Conservation (phyloP, 2,113 vertebrate genomes). For the Tachycineta bicolor region DNA sequence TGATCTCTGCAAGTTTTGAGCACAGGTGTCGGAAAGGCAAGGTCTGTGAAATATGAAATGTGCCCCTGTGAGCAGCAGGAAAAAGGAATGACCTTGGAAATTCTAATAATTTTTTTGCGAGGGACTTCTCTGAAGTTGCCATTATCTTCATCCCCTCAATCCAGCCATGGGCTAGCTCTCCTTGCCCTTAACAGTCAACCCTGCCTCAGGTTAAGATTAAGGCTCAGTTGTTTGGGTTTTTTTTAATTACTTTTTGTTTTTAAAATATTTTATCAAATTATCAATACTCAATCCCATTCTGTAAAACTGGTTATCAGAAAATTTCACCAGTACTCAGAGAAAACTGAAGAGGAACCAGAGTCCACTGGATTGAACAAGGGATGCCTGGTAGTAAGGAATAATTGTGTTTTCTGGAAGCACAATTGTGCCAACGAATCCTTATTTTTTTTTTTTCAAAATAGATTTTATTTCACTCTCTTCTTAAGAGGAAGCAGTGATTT, state of each 20-base stretch:
- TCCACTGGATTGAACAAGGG: neutral
- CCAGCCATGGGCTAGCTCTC: accelerated
- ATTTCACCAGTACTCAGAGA: neutral
- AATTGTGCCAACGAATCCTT: neutral
- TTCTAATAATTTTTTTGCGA: neutral
- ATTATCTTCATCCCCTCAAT: neutral
- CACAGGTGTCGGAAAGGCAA: neutral
- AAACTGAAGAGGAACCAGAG: accelerated
- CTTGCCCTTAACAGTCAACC: neutral
- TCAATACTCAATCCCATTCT: neutral
- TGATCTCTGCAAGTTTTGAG: neutral
- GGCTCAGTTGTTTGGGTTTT: neutral
- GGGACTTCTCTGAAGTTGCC: neutral
- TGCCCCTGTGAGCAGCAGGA: neutral
- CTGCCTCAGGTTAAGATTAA: neutral
- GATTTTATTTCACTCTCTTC: neutral
- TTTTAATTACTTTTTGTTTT: neutral
- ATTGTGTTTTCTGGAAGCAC: neutral
- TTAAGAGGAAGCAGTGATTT: neutral
- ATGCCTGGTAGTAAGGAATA: neutral
- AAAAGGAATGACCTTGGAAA: neutral
- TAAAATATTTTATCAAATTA: neutral
- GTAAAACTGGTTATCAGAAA: neutral
- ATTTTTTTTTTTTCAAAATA: neutral
- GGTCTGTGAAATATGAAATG: neutral